phyloP scores from a whole-genome alignment of 2,888 invertebrate genomes.

The Pristionchus maxplancki region DNA sequence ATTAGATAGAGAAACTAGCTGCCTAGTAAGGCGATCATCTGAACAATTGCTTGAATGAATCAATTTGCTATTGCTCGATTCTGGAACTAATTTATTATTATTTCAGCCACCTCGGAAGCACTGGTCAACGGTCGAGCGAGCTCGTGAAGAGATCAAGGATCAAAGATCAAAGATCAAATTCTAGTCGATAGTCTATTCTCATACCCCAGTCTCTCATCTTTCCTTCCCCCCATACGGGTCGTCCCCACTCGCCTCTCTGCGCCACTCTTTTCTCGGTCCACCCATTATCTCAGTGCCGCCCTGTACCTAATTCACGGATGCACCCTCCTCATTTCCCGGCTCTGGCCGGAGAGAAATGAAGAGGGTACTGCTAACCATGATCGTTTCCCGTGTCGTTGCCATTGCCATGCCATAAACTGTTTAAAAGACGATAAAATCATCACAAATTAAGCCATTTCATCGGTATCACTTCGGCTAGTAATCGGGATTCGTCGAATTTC shows the following conservation, averaged over 20 bases:
- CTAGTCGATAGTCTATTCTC: neutral
- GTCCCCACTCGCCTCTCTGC: neutral
- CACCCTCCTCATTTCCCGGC: no score
- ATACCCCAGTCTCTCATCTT: neutral
- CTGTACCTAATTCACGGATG: neutral
- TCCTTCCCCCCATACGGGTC: neutral
- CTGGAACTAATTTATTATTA: neutral
- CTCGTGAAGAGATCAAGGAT: slow-evolving; percentile 14
- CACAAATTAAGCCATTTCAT: slow-evolving; percentile 23
- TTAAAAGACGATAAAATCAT: no score
- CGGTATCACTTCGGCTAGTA: slow-evolving; percentile 1
- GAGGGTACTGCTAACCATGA: no score
- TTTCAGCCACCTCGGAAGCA: slow-evolving; percentile 24
- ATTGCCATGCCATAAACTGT: no score
- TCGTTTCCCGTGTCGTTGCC: no score
- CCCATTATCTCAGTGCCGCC: slow-evolving; percentile 1
- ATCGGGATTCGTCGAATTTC: slow-evolving; percentile 21
- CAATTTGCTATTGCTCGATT: no score
- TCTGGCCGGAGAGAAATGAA: no score
- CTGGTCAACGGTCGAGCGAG: slow-evolving; percentile 10
- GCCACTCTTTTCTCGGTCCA: neutral
- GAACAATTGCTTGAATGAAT: no score
- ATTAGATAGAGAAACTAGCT: no score
- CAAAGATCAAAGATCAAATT: slow-evolving; percentile 29
- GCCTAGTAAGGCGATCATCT: no score